phyloP scores from a whole-genome alignment of 2,113 vertebrate species.

The Urocynchramus pylzowi region DNA sequence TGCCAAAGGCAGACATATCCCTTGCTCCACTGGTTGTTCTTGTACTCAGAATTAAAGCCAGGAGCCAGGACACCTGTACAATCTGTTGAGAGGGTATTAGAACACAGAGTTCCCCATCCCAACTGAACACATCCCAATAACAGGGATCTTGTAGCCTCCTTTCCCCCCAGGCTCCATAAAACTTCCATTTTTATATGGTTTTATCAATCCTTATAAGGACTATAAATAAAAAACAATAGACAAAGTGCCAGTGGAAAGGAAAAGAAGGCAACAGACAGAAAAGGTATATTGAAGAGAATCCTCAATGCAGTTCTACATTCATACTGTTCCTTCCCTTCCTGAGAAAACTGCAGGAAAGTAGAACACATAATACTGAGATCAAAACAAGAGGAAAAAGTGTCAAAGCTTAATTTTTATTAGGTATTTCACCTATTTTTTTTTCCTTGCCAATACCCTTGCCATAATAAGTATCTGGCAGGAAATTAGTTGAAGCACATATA shows the following conservation, averaged over 20 bases:
- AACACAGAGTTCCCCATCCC: background rate
- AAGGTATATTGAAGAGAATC: background rate
- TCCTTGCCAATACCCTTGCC: background rate
- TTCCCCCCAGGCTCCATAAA: background rate
- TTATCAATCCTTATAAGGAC: background rate
- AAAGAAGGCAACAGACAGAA: background rate
- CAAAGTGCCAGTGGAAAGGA: background rate
- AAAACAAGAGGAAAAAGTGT: background rate
- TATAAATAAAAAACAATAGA: background rate
- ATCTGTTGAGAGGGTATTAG: background rate
- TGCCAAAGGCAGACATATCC: background rate
- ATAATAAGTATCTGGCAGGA: background rate
- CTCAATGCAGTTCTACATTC: background rate
- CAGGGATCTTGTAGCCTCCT: background rate
- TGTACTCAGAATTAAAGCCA: background rate
- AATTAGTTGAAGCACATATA: background rate
- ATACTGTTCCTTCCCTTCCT: background rate
- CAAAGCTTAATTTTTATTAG: background rate
- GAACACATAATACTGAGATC: background rate
- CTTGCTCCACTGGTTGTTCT: accelerated
- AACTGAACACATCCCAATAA: background rate
- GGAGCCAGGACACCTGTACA: background rate
- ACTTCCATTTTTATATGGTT: background rate
- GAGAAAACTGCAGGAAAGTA: background rate
- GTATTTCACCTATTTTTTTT: background rate